phyloP scores from a whole-genome alignment of 2,797 vertebrate genomes.

The Acanthiza pusilla region DNA sequence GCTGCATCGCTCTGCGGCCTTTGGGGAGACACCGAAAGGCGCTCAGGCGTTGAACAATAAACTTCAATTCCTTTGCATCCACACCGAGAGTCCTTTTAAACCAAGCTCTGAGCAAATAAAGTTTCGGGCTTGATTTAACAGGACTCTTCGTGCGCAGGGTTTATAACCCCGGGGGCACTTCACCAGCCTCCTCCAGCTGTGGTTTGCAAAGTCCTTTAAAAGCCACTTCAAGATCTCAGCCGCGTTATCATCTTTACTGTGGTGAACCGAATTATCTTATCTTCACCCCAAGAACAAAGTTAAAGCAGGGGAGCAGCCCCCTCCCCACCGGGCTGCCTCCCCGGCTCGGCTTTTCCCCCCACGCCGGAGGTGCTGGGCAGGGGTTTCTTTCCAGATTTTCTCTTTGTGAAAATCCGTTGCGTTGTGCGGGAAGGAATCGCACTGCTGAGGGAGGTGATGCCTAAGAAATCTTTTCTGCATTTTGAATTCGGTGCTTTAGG shows the following conservation, averaged over 20 bases:
- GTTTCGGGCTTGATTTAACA: background rate
- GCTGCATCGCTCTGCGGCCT: conserved; percentile 42
- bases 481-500: background rate
- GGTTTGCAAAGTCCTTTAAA: conserved; percentile 20
- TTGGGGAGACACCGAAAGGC: conserved; percentile 26
- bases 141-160: background rate
- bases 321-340: background rate
- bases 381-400: background rate
- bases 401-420: conserved; percentile 13
- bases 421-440: background rate
- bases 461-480: background rate
- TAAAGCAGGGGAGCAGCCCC: background rate
- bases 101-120: background rate
- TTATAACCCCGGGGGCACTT: background rate
- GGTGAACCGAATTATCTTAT: conserved; percentile 53
- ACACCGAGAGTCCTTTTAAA: background rate
- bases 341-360: background rate
- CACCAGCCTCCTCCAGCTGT: background rate
- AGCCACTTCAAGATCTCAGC: conserved; percentile 68
- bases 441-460: background rate
- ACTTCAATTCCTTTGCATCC: conserved; percentile 12
- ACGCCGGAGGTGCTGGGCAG: background rate
- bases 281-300: conserved; percentile 56
- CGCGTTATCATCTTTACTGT: conserved; percentile 32
- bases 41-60: conserved; percentile 53